Evolutionary conservation across 2,113 vertebrate species (phyloP), one percentile per base, ranked within the genome.

Genomic region (Ploceus nigricollis): DNA sequence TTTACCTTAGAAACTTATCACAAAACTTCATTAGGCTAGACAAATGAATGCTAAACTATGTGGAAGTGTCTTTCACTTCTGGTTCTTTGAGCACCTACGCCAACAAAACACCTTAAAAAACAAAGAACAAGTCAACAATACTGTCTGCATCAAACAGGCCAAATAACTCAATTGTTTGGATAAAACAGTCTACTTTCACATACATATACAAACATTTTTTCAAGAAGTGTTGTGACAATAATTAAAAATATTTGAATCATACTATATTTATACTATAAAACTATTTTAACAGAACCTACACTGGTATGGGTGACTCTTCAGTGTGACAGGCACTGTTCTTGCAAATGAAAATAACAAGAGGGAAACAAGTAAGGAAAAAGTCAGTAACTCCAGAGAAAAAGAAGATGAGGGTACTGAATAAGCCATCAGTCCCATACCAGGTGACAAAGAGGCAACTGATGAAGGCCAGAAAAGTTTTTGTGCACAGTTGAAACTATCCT

Each of bases 21-120:
- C 76, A 69, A 93, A 86, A 76, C 50, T 76, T 93, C 69, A 97
- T 71, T 73, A 94, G 56, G 40, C 68, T 89, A 94, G 73, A 54
- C n/a, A 93, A 92, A 85, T 35, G 15, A 77, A 96, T 82, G 53
- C 14, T 94, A 86, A 97, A 78, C 82, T 65, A 66, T 19, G 42
- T 54, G 57, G 60, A 89, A 83, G 68, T 19, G 28, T 77, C 72
- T 78, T 89, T 45, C 40, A 79, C 66, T 95, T 33, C 19, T n/a
- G 30, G 37, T 79, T 75, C 92, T 87, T 92, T 23, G 27, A 95
- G 71, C 27, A 50, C 17, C 13, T 58, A 47, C 93, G 68, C 28
- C n/a, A 72, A 65, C 28, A 93, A 81, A 68, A 82, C 28, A 42
- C n/a, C 45, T 78, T 10, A 40, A 84, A 84, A 61, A 93, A 42